Conservation (phyloP, 2,888 invertebrate species). For the Apamea epomidion region DNA sequence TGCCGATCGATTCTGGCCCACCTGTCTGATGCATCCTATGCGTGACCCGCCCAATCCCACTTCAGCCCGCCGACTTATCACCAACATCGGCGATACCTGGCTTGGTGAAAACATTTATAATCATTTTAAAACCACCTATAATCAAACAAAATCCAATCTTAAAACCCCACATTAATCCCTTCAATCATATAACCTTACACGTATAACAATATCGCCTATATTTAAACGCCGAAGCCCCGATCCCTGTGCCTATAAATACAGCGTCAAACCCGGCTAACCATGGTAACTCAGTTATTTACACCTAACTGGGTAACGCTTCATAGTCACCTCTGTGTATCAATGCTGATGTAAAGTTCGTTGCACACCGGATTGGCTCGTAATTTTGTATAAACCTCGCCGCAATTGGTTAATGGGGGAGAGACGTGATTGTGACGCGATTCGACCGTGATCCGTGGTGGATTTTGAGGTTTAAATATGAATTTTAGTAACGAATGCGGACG, state of each 20-base stretch:
- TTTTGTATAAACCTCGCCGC: slow-evolving; percentile 25
- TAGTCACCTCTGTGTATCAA: slow-evolving; percentile 54
- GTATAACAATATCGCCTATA: slow-evolving; percentile 38
- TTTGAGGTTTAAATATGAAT: not conserved
- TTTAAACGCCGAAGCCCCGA: slow-evolving; percentile 40
- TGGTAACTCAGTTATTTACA: slow-evolving; percentile 70
- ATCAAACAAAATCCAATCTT: slow-evolving; percentile 3
- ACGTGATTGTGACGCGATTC: not conserved
- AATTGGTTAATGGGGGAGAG: slow-evolving; percentile 9
- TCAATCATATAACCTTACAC: slow-evolving; percentile 1
- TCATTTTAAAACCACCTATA: not conserved
- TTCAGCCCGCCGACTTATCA: not conserved
- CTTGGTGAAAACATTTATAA: not conserved
- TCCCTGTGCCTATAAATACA: slow-evolving; percentile 69
- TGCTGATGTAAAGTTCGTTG: slow-evolving; percentile 51
- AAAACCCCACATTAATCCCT: slow-evolving; percentile 5
- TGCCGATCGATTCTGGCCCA: too few relatives aligned
- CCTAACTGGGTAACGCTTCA: slow-evolving; percentile 62
- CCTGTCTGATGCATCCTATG: too few relatives aligned
- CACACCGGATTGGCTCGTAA: slow-evolving; percentile 48
- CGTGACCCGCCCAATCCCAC: not conserved
- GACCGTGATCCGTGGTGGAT: not conserved
- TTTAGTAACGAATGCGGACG: not conserved
- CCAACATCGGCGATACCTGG: not conserved
- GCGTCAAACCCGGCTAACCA: slow-evolving; percentile 67